Conservation (phyloP, 2,113 vertebrate species). For the Heloderma charlesbogerti region DNA sequence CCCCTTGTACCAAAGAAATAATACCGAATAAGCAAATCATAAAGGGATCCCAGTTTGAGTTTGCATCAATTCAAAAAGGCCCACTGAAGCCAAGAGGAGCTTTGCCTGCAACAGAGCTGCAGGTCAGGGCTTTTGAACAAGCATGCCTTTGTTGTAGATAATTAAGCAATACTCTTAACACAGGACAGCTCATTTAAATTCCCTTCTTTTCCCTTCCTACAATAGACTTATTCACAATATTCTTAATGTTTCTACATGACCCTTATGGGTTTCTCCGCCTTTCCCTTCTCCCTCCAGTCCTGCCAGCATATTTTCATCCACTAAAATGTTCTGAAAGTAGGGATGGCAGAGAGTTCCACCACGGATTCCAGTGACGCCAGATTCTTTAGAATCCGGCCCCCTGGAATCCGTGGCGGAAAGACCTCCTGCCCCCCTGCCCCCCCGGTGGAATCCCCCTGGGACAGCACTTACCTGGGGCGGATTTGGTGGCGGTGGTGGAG, state of each 20-base stretch:
- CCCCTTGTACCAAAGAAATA: not conserved
- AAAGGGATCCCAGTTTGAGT: not conserved
- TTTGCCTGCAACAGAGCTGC: constrained; percentile 37
- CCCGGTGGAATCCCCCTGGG: too few relatives aligned
- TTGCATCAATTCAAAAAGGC: constrained; percentile 46
- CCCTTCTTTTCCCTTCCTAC: not conserved
- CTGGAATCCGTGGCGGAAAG: too few relatives aligned
- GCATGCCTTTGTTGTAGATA: constrained; percentile 6
- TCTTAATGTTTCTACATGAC: not conserved
- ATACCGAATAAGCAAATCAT: constrained; percentile 29
- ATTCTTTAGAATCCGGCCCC: too few relatives aligned
- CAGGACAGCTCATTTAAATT: constrained; percentile 30
- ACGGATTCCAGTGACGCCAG: too few relatives aligned
- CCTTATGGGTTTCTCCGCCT: not conserved
- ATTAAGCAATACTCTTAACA: constrained; percentile 27
- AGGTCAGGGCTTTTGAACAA: constrained; percentile 35
- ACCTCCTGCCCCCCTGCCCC: too few relatives aligned
- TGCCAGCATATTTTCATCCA: not conserved
- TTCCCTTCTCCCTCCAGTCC: not conserved
- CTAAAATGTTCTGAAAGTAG: not conserved
- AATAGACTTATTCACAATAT: constrained; percentile 15
- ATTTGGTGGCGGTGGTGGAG: too few relatives aligned
- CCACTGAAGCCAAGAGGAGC: constrained; percentile 20
- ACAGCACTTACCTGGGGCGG: too few relatives aligned
- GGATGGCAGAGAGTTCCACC: too few relatives aligned